Percentiles rank a stretch among this genome's conserved stretches.
Evolutionary conservation across 2,797 vertebrate species (phyloP).

Genomic region (Phyllotis vaccarum): DNA sequence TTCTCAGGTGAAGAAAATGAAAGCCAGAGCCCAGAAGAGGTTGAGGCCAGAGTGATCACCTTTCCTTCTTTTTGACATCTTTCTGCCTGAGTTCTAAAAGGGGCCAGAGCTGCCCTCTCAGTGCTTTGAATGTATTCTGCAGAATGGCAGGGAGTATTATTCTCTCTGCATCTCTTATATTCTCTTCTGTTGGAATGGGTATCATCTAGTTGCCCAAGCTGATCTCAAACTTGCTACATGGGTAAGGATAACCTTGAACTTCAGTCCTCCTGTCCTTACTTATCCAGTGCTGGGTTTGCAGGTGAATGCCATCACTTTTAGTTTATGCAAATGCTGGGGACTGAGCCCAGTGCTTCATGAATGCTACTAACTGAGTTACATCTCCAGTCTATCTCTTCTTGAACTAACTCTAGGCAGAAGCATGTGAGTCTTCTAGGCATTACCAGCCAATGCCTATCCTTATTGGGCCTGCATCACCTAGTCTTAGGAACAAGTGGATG

Average conservation of each 20-base stretch:
- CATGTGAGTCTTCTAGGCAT: background rate
- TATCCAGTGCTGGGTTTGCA: background rate
- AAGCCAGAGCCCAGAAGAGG: background rate
- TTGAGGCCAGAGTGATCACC: background rate
- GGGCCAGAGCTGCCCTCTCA: background rate
- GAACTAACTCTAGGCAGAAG: background rate
- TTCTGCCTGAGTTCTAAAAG: background rate
- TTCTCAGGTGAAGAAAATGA: slow-evolving; percentile 7
- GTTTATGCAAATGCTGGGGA: background rate
- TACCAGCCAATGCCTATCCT: background rate
- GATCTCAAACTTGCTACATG: background rate
- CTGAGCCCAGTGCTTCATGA: background rate
- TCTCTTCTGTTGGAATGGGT: background rate
- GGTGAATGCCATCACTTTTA: background rate
- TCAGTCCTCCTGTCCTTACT: background rate
- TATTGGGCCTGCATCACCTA: background rate
- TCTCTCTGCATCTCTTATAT: background rate
- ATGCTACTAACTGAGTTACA: background rate
- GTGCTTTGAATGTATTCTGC: background rate
- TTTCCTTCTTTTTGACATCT: background rate
- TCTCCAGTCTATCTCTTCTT: background rate
- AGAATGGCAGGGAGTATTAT: background rate
- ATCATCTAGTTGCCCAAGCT: background rate
- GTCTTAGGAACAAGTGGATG: background rate
- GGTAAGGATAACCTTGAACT: background rate